Evolutionary conservation across 2,888 invertebrate species (phyloP).

Genomic region (Pedicia rivosa): DNA sequence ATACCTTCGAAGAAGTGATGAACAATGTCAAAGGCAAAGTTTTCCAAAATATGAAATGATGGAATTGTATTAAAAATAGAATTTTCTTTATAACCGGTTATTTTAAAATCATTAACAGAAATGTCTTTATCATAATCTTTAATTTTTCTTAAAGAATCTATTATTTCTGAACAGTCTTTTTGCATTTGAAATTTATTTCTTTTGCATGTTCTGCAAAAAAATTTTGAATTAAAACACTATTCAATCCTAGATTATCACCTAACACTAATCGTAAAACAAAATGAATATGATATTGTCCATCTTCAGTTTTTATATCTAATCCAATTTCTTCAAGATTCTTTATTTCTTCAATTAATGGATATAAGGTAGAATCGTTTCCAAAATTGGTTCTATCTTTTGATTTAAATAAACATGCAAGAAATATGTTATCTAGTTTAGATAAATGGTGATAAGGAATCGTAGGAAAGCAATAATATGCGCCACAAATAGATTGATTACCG

Average conservation of each 20-base stretch:
- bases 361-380: not conserved
- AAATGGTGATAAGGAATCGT: not conserved
- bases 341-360: not conserved
- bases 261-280: not conserved
- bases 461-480: no score
- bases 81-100: not conserved
- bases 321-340: not conserved
- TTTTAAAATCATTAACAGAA: not conserved
- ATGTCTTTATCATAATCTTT: not conserved
- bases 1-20: constrained; percentile 1
- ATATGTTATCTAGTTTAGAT: not conserved
- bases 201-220: no score
- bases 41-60: not conserved
- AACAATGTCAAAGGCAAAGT: not conserved
- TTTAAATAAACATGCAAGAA: not conserved
- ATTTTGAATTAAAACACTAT: not conserved
- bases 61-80: not conserved
- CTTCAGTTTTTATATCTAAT: not conserved
- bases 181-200: no score
- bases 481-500: no score
- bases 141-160: no score
- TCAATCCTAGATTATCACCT: not conserved
- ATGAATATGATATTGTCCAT: not conserved
- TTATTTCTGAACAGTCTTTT: no score
- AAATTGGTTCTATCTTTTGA: not conserved